Base-by-base conservation (phyloP, 2,797 vertebrate genomes). In the Lagodon rhomboides region DNA sequence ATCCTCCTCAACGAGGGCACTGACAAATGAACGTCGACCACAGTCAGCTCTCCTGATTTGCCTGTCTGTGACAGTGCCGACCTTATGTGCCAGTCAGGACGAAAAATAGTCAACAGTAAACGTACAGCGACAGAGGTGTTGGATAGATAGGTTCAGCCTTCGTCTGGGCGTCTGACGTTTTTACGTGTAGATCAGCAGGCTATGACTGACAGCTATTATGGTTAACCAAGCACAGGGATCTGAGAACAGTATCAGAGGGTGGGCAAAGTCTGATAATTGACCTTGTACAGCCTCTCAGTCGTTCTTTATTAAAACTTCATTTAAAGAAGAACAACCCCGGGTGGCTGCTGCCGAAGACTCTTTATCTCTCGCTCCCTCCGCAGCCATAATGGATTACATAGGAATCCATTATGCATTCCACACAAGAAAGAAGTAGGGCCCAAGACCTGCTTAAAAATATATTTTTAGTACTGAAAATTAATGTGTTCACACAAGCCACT, bases 381-480 rank as follows among this genome's bases (percentile, higher is more conserved):
- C 85, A 81, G 87, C 86, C 85, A 61, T 95, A 96, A 96, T 96
- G 93, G 94, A 96, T 95, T 91, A 94, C 94, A 93, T 80, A 73
- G 91, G 91, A 94, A 96, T 95, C 95, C 94, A 96, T 95, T 96
- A 96, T 94, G 93, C 94, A 94, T 94, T 90, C 87, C 90, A 92
- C 90, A 92, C 91, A 90, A 94, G 93, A 89, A 92, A 88, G 87
- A 93, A 94, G 93, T 87, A 91, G 93, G 79, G 89, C 91, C 85
- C 78, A 75, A 90, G 94, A 95, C 94, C 94, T 95, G 94, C 95
- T 96, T 96, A 95, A 96, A 96, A 96, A 95, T 96, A 96, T 95
- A 96, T 96, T 96, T 96, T 96, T 96, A 96, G 95, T 96, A 94
- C 95, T 94, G 95, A 95, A 96, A 95, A 96, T 96, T 94, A 96